Percentiles rank a stretch among this genome's conserved stretches.
Conservation (phyloP, 1,140 invertebrate genomes). For the Trachelipus rathkii region DNA sequence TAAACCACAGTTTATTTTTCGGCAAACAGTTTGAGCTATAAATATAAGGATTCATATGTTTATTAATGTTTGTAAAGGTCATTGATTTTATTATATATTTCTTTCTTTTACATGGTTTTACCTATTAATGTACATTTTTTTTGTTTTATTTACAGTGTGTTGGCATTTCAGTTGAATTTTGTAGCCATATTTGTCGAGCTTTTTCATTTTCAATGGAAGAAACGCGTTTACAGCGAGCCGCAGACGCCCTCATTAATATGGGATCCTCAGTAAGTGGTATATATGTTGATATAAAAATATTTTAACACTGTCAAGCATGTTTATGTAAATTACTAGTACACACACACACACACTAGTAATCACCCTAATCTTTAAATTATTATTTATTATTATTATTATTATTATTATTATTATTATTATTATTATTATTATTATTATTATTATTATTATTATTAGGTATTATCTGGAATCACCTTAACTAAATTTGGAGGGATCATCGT, state of each 20-base stretch:
- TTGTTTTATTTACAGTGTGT: constrained; percentile 60
- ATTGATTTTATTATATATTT: background rate
- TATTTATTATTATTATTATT: background rate
- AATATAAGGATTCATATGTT: too few relatives aligned
- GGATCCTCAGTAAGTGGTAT: constrained; percentile 73
- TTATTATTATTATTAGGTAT: constrained; percentile 56
- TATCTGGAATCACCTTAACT: constrained; percentile 90
- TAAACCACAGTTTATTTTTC: too few relatives aligned
- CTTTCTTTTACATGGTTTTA: background rate
- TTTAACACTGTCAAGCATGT: background rate
- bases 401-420: background rate
- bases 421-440: too few relatives aligned
- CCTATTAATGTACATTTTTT: constrained; percentile 17
- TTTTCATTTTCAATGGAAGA: constrained; percentile 64
- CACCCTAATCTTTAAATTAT: too few relatives aligned
- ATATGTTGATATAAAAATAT: background rate
- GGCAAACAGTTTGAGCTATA: too few relatives aligned
- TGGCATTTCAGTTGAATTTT: constrained; percentile 92
- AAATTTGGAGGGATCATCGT: constrained; percentile 86
- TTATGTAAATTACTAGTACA: background rate
- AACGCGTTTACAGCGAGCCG: constrained; percentile 61
- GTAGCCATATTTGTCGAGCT: constrained; percentile 68
- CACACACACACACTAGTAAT: too few relatives aligned
- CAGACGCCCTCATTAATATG: constrained; percentile 68
- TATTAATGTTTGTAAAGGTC: background rate